phyloP scores from a whole-genome alignment of 2,113 vertebrate genomes.

The Tylochromis polylepis region DNA sequence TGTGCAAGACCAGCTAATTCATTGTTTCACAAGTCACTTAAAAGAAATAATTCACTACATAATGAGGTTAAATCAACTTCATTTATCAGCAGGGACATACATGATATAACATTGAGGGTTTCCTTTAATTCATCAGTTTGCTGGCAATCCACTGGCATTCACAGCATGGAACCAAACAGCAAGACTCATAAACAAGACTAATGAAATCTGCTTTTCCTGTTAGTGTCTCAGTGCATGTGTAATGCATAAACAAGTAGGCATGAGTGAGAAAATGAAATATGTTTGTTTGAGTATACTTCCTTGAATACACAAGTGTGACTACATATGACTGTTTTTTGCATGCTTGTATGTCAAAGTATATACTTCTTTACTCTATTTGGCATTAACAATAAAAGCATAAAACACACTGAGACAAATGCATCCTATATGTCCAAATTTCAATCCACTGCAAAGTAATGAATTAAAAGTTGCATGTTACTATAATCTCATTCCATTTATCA shows the following conservation, averaged over 20 bases:
- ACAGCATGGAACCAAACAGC: neutral
- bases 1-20: neutral
- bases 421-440: neutral
- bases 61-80: neutral
- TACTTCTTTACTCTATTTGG: neutral
- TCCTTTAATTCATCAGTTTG: neutral
- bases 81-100: neutral
- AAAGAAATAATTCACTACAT: neutral
- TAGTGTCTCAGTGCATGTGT: neutral
- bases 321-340: neutral
- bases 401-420: neutral
- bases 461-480: neutral
- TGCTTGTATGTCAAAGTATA: neutral
- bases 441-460: neutral
- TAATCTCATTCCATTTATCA: neutral
- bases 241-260: neutral
- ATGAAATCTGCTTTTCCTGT: neutral
- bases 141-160: neutral
- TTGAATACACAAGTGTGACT: neutral
- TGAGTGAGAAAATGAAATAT: neutral
- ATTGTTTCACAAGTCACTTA: neutral
- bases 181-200: neutral
- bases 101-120: neutral
- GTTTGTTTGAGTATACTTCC: neutral
- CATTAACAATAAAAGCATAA: neutral